These are phyloP conservation scores for Suricata suricatta DNA, from an alignment of 2,113 vertebrate species.

Conservation along the genomic window DNA sequence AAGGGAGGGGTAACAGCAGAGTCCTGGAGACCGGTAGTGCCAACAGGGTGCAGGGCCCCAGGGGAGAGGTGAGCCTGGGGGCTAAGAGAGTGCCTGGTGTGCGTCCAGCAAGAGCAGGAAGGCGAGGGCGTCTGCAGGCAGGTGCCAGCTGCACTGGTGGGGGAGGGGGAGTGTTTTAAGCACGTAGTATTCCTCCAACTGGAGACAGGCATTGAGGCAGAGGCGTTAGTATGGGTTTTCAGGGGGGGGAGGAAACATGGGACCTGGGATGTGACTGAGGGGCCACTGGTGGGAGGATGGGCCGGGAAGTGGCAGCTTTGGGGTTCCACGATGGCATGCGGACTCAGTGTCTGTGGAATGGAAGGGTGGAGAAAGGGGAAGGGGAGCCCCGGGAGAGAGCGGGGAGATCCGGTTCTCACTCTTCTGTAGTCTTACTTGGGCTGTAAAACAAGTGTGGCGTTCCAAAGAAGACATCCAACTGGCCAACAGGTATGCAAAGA, in stretches of 20 bases:
- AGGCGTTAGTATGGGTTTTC: background rate
- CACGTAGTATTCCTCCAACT: background rate
- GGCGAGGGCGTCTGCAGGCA: no score
- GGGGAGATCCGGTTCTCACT: background rate
- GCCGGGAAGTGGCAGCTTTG: background rate
- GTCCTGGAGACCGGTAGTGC: background rate
- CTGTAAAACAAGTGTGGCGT: background rate
- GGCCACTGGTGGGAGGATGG: background rate
- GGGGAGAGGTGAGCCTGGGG: no score
- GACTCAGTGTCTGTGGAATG: background rate
- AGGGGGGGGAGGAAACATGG: background rate
- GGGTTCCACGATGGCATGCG: background rate
- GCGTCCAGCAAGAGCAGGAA: no score
- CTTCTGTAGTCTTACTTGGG: background rate
- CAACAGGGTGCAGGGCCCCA: background rate
- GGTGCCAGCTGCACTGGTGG: no score
- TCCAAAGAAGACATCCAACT: background rate
- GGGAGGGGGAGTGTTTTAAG: no score
- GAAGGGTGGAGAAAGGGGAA: background rate
- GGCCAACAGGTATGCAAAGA: background rate
- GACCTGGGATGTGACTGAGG: background rate
- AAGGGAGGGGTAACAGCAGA: background rate
- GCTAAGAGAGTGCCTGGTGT: no score
- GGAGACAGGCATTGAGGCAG: background rate
- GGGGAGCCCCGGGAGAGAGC: accelerated